Evolutionary conservation across 2,113 vertebrate species (phyloP).

Genomic region (Microtus ochrogaster): DNA sequence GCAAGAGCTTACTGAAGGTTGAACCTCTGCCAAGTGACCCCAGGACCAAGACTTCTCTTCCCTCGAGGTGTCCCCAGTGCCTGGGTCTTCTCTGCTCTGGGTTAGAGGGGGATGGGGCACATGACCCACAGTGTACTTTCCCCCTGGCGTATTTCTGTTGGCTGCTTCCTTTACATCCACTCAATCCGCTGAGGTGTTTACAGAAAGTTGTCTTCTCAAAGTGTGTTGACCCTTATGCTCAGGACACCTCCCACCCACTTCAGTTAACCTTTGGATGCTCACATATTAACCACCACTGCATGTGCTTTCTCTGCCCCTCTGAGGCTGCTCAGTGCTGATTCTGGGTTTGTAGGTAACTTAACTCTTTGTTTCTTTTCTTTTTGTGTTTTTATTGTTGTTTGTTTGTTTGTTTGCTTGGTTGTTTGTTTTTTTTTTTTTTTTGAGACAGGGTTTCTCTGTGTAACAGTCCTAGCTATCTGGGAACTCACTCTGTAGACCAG

Average conservation of each 20-base stretch:
- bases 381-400: not conserved
- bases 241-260: not conserved
- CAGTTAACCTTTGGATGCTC: not conserved
- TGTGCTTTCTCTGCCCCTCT: not conserved
- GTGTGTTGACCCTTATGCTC: not conserved
- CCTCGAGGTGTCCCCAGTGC: not conserved
- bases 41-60: not conserved
- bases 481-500: not conserved
- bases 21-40: not conserved
- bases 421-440: no score
- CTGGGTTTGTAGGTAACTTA: not conserved
- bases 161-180: not conserved
- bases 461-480: not conserved
- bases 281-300: not conserved
- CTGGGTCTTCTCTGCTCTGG: not conserved
- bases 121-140: not conserved
- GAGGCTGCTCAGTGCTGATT: not conserved
- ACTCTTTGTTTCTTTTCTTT: not conserved
- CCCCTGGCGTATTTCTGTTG: not conserved
- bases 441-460: not conserved
- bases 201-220: not conserved
- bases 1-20: accelerated
- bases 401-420: not conserved
- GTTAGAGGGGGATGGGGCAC: not conserved
- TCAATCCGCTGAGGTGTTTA: not conserved